These are phyloP conservation scores for Diarsia rubi DNA, from an alignment of 2,888 invertebrate genomes.

Conservation along the genomic window DNA sequence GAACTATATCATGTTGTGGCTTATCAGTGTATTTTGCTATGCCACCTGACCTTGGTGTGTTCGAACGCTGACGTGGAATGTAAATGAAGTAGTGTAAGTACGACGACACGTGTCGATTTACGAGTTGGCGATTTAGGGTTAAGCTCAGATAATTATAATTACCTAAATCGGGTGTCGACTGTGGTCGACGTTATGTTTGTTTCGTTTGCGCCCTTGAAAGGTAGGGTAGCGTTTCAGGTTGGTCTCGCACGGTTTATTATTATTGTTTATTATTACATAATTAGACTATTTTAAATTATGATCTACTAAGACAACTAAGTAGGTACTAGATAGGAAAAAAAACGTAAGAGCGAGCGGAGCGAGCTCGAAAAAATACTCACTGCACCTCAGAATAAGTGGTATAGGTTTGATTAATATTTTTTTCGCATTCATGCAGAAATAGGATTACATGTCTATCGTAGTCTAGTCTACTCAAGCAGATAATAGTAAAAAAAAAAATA, in stretches of 20 bases:
- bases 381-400: background rate
- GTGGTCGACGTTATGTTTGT: background rate
- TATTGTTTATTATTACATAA: too few species aligned
- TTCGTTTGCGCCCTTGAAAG: slow-evolving; percentile 1
- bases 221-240: slow-evolving; percentile 7
- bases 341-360: background rate
- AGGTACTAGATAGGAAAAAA: background rate
- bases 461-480: background rate
- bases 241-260: slow-evolving; percentile 1
- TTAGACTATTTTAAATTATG: background rate
- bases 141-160: background rate
- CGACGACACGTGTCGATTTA: slow-evolving; percentile 8
- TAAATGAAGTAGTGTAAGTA: slow-evolving; percentile 11
- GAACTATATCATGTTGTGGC: slow-evolving; percentile 6
- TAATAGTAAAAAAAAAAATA: background rate
- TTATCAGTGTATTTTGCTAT: slow-evolving; percentile 21
- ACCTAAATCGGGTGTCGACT: background rate
- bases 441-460: background rate
- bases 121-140: slow-evolving; percentile 15
- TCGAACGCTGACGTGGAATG: slow-evolving; percentile 13
- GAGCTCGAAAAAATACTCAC: background rate
- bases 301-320: too few species aligned
- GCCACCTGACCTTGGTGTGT: slow-evolving; percentile 38
- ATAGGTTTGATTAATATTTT: background rate
- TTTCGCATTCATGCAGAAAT: background rate